Evolutionary conservation across 2,888 invertebrate species (phyloP), one percentile per base, ranked within the genome.

Genomic region (Nebria brevicollis): DNA sequence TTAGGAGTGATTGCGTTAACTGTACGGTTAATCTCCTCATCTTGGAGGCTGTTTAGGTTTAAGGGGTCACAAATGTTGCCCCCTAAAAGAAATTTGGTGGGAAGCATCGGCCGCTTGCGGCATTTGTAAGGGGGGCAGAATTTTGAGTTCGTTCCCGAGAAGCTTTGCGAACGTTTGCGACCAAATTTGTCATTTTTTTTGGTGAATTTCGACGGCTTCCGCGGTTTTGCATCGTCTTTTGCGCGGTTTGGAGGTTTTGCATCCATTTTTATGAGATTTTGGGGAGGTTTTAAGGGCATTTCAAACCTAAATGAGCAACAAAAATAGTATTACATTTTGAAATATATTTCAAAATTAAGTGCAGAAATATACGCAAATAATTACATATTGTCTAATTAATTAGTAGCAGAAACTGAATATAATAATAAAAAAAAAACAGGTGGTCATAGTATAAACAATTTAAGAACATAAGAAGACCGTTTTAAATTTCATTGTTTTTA

Each of bases 21-120:
- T 7, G 94, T 94, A 84, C 94, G 91, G 85, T 94, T 94, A 25
- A 94, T 91, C 85, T 94, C 94, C 87, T 95, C 95, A 87, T 95
- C 94, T 89, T 94, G 96, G 85, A 98, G 91, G 87, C 97, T 97
- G 87, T 96, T 97, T 82, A 98, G 90, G 90, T 98, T 98, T 72
- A 98, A 90, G 0, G 98, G 98, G 91, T 98, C 98, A 84, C 95
- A 95, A 84, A 98, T 98, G 89, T 97, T 98, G 8, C 98, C 98
- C 72, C 98, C 98, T 1, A 98, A 92, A 4, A 97, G 90, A 89
- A 98, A 98, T 89, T 97, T 97, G 0, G 97, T 97, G 0, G 98
- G 98, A 77, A 97, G 94, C 85, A 97, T 95, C 79, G 92, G 92
- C 84, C 94, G 93, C 86, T 94, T 94, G 84, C 94, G 93, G 81